Conservation (phyloP, 2,888 invertebrate genomes). For the Aphelenchoides bicaudatus region DNA sequence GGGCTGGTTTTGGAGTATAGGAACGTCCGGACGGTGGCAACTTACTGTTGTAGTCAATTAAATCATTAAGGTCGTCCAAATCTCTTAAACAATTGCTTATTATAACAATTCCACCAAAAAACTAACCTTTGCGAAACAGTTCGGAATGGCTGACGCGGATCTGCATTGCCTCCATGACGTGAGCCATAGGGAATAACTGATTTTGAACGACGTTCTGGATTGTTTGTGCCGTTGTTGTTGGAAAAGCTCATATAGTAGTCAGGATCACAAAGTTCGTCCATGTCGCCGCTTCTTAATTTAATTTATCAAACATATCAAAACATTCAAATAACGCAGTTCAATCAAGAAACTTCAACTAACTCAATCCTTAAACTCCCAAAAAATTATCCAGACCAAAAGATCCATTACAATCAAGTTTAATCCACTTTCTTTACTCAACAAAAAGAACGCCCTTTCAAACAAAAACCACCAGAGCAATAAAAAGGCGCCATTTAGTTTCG, state of each 20-base stretch:
- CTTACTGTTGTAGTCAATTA: slow-evolving; percentile 37
- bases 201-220: slow-evolving; percentile 22
- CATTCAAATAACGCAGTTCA: too few species aligned
- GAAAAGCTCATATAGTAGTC: slow-evolving; percentile 57
- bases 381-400: too few species aligned
- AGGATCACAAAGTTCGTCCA: slow-evolving; percentile 60
- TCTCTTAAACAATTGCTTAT: slow-evolving; percentile 23
- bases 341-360: too few species aligned
- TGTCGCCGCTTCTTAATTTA: slow-evolving; percentile 49
- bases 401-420: too few species aligned
- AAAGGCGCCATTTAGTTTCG: too few species aligned
- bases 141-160: slow-evolving; percentile 39
- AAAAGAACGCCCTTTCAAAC: too few species aligned
- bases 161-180: too few species aligned
- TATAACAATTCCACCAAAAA: not conserved
- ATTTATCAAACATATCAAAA: not conserved
- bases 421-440: too few species aligned
- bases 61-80: slow-evolving; percentile 45
- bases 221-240: slow-evolving; percentile 19
- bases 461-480: too few species aligned
- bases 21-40: slow-evolving; percentile 22
- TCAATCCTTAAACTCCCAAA: too few species aligned
- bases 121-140: slow-evolving; percentile 28
- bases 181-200: slow-evolving; percentile 26
- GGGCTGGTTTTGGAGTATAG: slow-evolving; percentile 25